A percentile compares a stretch with the other conserved stretches of the same genome.
phyloP scores from a whole-genome alignment of 2,113 vertebrate genomes.

The Apus apus region DNA sequence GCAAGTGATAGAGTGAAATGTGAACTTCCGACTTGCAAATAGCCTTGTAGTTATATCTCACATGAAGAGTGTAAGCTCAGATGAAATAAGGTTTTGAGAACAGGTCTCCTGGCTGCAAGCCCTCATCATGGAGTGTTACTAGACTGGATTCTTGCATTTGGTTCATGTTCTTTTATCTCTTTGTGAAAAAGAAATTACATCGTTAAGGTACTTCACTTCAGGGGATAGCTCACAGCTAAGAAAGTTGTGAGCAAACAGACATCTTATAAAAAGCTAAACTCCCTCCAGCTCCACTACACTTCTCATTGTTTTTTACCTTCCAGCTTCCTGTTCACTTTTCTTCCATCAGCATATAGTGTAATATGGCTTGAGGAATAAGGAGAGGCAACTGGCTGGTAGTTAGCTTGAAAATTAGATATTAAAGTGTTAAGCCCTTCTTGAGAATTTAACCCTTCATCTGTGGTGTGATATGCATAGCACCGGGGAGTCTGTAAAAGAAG shows the following conservation, averaged over 20 bases:
- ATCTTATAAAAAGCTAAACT: not conserved
- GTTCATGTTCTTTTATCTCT: not conserved
- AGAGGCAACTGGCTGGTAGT: not conserved
- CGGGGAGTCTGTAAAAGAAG: not conserved
- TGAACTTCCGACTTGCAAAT: not conserved
- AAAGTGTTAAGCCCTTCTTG: not conserved
- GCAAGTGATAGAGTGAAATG: not conserved
- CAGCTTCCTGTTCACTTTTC: not conserved
- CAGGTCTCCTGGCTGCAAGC: not conserved
- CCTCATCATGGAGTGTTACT: not conserved
- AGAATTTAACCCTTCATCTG: not conserved
- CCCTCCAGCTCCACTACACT: not conserved
- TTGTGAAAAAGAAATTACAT: not conserved
- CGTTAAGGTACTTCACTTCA: not conserved
- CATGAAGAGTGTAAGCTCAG: not conserved
- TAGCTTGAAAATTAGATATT: not conserved
- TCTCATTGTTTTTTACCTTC: not conserved
- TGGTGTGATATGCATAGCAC: not conserved
- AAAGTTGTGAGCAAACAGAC: not conserved
- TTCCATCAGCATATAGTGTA: not conserved
- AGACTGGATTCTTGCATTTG: not conserved
- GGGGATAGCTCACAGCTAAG: not conserved
- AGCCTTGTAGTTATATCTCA: not conserved
- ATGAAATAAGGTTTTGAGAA: not conserved
- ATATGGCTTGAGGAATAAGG: not conserved